Conservation (phyloP, 2,888 invertebrate genomes). For the Hymenopus coronatus region DNA sequence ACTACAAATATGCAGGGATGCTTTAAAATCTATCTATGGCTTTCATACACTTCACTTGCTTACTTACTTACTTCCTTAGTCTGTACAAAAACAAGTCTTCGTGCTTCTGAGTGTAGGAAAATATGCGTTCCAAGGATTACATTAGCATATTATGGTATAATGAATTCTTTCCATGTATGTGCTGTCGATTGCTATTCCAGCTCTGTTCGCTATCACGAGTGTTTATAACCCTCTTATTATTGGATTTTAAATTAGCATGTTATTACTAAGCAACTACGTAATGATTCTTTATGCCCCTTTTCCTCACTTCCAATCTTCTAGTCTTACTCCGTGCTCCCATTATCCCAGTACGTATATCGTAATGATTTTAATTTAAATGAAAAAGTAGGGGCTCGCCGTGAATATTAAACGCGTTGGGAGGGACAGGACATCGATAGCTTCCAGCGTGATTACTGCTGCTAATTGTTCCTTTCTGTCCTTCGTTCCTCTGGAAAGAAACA, state of each 20-base stretch:
- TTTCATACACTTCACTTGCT: background rate
- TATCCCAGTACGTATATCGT: background rate
- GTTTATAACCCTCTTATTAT: background rate
- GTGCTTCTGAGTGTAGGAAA: background rate
- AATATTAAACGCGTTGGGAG: background rate
- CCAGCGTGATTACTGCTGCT: background rate
- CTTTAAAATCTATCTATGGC: background rate
- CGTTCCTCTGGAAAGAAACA: background rate
- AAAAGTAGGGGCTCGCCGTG: background rate
- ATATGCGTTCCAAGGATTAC: background rate
- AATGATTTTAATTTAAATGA: background rate
- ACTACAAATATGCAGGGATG: too few relatives aligned
- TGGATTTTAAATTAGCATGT: background rate
- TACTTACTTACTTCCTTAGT: background rate
- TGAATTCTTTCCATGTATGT: background rate
- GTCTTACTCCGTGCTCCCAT: background rate
- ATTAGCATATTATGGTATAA: background rate
- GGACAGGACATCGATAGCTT: background rate
- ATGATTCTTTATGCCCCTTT: background rate
- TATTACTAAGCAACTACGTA: background rate
- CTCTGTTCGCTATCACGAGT: background rate
- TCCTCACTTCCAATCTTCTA: background rate
- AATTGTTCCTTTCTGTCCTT: background rate
- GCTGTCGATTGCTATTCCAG: background rate
- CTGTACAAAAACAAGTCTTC: background rate